Evolutionary conservation across 1,140 invertebrate genomes (phyloP).

Genomic region (Musca vetustissima): DNA sequence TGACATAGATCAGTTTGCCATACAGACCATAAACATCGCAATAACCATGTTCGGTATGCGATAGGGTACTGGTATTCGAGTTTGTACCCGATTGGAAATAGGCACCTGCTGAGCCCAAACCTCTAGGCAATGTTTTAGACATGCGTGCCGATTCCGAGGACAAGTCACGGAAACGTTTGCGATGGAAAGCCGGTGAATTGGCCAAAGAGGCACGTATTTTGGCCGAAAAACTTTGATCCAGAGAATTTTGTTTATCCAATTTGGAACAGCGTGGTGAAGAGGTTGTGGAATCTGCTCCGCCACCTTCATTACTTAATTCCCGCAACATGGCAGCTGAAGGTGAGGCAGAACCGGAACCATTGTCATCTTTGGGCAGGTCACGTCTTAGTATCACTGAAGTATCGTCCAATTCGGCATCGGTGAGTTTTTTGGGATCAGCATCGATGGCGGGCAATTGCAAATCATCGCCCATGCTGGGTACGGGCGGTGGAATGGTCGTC

Average conservation of each 20-base stretch:
- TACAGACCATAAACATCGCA: slow-evolving; percentile 89
- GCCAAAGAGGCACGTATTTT: slow-evolving; percentile 64
- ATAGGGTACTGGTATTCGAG: slow-evolving; percentile 61
- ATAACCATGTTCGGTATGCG: slow-evolving; percentile 64
- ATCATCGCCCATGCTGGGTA: slow-evolving; percentile 53
- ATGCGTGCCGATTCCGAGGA: slow-evolving; percentile 61
- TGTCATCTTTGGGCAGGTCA: slow-evolving; percentile 41
- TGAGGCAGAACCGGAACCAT: slow-evolving; percentile 28
- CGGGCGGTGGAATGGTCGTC: neutral
- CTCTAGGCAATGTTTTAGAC: slow-evolving; percentile 77
- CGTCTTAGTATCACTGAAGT: slow-evolving; percentile 40
- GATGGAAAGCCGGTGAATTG: slow-evolving; percentile 70
- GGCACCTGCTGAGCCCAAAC: slow-evolving; percentile 58
- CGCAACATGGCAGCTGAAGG: slow-evolving; percentile 21
- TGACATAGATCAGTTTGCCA: slow-evolving; percentile 85
- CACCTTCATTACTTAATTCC: slow-evolving; percentile 28
- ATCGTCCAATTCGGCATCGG: slow-evolving; percentile 41
- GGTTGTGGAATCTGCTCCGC: slow-evolving; percentile 32
- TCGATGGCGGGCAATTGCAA: slow-evolving; percentile 52
- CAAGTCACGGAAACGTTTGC: slow-evolving; percentile 69
- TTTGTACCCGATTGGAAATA: slow-evolving; percentile 58
- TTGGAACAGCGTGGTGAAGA: slow-evolving; percentile 57
- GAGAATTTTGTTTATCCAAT: slow-evolving; percentile 65
- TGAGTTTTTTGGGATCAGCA: slow-evolving; percentile 44
- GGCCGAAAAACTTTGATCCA: slow-evolving; percentile 62